A percentile compares a stretch with the other conserved stretches of the same genome.
phyloP scores from a whole-genome alignment of 37 sponge, comb jelly and placozoan genomes.

The Ianthella basta region DNA sequence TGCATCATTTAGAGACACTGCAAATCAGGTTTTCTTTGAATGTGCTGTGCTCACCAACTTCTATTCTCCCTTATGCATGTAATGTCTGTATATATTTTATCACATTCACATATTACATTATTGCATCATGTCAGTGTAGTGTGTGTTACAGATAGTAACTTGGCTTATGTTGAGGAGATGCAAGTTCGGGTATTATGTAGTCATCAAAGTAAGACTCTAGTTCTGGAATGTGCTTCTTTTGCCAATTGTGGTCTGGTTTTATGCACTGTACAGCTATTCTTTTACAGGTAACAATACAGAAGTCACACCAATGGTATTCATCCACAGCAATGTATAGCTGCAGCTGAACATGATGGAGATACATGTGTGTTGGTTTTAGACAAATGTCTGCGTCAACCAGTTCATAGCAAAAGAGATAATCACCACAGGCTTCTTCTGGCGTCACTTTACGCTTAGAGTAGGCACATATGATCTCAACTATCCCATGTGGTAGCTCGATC shows the following conservation, averaged over 20 bases:
- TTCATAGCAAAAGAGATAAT: constrained; percentile 33
- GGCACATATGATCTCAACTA: constrained; percentile 63
- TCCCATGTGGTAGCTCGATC: constrained; percentile 3
- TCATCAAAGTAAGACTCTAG: constrained; percentile 41
- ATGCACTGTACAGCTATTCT: constrained; percentile 54
- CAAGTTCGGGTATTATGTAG: constrained; percentile 45
- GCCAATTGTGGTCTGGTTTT: constrained; percentile 27
- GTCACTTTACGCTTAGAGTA: constrained; percentile 29
- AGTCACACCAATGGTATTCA: too few species aligned
- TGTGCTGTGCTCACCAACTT: constrained; percentile 63
- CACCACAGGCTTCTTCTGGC: constrained; percentile 51
- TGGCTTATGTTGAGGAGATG: constrained; percentile 25
- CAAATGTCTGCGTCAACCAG: constrained; percentile 17
- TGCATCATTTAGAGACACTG: constrained; percentile 22
- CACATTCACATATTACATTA: constrained; percentile 12
- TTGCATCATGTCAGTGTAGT: constrained; percentile 9
- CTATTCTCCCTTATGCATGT: constrained; percentile 31
- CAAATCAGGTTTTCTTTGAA: constrained; percentile 51
- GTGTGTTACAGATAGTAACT: too few species aligned
- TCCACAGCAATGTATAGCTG: too few species aligned
- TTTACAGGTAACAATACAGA: constrained; percentile 32
- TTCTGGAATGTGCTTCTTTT: constrained; percentile 16
- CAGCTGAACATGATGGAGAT: too few species aligned
- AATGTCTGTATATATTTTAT: not conserved
- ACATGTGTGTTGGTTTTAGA: too few species aligned